phyloP scores from a whole-genome alignment of 2,888 invertebrate species.

The Iphiclides podalirius region DNA sequence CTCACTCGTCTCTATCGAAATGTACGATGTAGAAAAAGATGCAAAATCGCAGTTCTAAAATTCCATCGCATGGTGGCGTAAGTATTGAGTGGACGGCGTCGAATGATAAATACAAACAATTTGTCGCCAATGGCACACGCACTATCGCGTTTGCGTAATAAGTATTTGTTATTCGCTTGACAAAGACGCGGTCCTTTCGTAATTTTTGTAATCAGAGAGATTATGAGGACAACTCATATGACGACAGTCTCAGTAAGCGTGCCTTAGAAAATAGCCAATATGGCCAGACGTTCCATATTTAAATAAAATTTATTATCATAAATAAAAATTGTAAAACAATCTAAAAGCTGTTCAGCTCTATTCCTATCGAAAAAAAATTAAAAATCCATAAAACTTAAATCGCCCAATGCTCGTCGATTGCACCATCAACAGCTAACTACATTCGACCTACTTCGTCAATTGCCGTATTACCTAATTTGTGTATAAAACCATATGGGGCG shows the following conservation, averaged over 20 bases:
- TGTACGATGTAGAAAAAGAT: slow-evolving; percentile 10
- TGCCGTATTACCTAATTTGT: slow-evolving; percentile 69
- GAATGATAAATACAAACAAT: not conserved
- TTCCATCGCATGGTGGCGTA: not conserved
- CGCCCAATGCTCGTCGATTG: slow-evolving; percentile 20
- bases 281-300: no score
- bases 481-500: slow-evolving; percentile 59
- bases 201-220: no score
- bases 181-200: no score
- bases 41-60: slow-evolving; percentile 1
- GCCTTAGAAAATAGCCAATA: no score
- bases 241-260: no score
- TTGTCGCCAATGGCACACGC: not conserved
- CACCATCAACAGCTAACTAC: slow-evolving; percentile 30
- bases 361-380: no score
- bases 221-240: no score
- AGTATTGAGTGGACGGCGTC: not conserved
- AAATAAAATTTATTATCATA: no score
- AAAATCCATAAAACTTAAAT: no score
- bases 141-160: not conserved
- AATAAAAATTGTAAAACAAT: no score
- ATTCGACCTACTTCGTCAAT: slow-evolving; percentile 62
- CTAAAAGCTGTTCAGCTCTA: no score
- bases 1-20: not conserved
- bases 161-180: not conserved